Evolutionary conservation across 2,797 vertebrate genomes (phyloP).

Genomic region (Vespertilio murinus): DNA sequence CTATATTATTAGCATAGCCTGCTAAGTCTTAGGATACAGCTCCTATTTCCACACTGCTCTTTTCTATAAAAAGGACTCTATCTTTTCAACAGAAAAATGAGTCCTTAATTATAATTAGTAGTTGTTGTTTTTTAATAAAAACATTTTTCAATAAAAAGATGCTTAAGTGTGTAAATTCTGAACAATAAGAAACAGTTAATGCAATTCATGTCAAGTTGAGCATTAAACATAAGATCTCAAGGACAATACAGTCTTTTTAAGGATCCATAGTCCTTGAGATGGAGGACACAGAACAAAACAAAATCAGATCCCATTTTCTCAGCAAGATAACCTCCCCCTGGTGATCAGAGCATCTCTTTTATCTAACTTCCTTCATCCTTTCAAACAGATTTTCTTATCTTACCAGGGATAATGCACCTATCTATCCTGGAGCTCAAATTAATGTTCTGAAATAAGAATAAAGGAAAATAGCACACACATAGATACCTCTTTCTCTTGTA

Average conservation of each 20-base stretch:
- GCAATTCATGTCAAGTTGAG: background rate
- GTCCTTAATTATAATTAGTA: background rate
- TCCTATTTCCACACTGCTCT: background rate
- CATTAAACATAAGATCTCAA: background rate
- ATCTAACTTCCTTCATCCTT: conserved; percentile 39
- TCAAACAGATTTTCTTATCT: conserved; percentile 53
- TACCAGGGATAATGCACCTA: background rate
- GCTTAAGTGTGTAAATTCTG: background rate
- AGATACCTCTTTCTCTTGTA: conserved; percentile 11
- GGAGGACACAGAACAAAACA: conserved; percentile 24
- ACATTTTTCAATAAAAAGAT: background rate
- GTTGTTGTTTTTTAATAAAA: background rate
- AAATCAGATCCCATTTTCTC: conserved; percentile 47
- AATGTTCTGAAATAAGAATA: conserved; percentile 45
- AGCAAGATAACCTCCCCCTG: background rate
- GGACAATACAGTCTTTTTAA: background rate
- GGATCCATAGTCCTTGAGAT: background rate
- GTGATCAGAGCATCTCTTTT: background rate
- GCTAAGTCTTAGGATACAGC: background rate
- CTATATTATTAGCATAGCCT: background rate
- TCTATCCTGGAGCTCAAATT: conserved; percentile 11
- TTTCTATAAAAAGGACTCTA: background rate
- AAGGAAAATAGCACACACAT: background rate
- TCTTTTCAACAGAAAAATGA: background rate
- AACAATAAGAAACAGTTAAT: background rate